These are phyloP conservation scores for Murina feae DNA, from an alignment of 2,113 vertebrate species.

Conservation along the genomic window DNA sequence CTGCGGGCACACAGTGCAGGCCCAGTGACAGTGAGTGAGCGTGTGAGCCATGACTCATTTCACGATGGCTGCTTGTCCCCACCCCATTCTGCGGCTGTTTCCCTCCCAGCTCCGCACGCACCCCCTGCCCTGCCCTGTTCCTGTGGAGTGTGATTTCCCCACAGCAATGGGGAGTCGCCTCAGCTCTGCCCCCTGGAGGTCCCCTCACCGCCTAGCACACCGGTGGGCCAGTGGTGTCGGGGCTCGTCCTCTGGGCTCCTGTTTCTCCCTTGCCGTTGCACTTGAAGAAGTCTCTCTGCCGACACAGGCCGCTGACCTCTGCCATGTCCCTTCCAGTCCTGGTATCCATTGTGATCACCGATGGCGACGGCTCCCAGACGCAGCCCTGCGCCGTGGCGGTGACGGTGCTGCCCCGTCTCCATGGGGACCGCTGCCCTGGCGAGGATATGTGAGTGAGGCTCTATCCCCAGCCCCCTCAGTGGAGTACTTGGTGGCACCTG, in stretches of 20 bases:
- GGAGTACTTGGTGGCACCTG: too few species aligned
- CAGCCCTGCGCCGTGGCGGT: constrained; percentile 82
- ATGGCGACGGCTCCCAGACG: constrained; percentile 76
- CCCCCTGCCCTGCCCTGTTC: too few species aligned
- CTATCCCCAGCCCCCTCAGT: too few species aligned
- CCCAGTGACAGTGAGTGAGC: too few species aligned
- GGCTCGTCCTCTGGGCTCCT: neutral
- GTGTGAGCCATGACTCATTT: too few species aligned
- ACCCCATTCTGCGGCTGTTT: too few species aligned
- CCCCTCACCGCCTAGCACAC: neutral
- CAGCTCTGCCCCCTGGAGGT: neutral
- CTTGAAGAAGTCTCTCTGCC: neutral
- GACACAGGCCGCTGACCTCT: neutral
- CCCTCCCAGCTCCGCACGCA: neutral
- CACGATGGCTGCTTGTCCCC: too few species aligned
- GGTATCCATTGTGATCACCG: constrained; percentile 81
- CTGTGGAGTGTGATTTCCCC: too few species aligned
- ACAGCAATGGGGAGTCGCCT: neutral
- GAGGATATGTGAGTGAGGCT: constrained; percentile 81
- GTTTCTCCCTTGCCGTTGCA: too few species aligned
- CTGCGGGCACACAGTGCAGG: too few species aligned
- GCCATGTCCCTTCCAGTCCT: constrained; percentile 74
- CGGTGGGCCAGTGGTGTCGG: neutral
- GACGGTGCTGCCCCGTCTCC: constrained; percentile 81
- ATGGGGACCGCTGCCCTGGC: constrained; percentile 69